Percentiles rank a stretch among this genome's conserved stretches.
These are phyloP conservation scores for Pyrgilauda ruficollis DNA, from an alignment of 2,113 vertebrate species.

Conservation along the genomic window DNA sequence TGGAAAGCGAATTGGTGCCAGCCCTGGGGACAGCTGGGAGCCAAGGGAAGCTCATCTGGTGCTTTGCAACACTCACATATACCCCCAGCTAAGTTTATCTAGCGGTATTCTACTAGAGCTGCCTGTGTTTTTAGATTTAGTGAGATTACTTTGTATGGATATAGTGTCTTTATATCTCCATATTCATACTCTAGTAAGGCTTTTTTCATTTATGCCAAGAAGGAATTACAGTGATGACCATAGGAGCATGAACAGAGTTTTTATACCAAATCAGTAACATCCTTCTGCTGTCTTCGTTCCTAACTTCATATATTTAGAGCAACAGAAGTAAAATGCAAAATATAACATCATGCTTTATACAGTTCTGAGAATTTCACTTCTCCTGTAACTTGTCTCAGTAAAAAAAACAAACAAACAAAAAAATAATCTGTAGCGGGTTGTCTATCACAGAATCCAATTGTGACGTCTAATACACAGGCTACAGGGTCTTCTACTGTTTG, in stretches of 20 bases:
- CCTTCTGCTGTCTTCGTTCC: not conserved
- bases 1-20: not conserved
- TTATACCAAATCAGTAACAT: not conserved
- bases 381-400: not conserved
- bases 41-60: not conserved
- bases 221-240: not conserved
- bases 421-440: not conserved
- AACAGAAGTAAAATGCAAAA: not conserved
- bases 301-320: not conserved
- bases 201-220: not conserved
- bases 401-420: not conserved
- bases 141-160: not conserved
- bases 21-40: not conserved
- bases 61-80: not conserved
- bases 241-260: not conserved
- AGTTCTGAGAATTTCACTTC: not conserved
- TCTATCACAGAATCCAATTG: not conserved
- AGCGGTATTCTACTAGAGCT: not conserved
- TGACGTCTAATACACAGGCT: not conserved
- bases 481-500: not conserved
- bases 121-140: not conserved
- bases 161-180: not conserved
- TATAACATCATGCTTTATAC: not conserved
- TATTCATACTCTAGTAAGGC: not conserved
- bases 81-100: accelerated